These are phyloP conservation scores for Oncorhynchus mykiss DNA, from an alignment of 2,113 vertebrate species.

Conservation along the genomic window DNA sequence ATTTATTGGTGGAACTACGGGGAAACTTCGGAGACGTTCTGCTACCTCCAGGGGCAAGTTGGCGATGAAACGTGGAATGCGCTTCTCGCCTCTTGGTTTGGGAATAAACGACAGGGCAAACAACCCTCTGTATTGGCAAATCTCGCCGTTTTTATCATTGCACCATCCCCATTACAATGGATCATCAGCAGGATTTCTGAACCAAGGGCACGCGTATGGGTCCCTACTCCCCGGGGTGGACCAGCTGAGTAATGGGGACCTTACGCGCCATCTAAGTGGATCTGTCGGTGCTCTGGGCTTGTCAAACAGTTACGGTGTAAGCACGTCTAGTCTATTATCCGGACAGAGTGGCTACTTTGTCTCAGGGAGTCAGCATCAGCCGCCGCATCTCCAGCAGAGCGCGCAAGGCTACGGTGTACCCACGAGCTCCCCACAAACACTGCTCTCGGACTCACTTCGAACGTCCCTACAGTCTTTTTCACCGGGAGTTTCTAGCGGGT, in stretches of 20 bases:
- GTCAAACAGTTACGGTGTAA: conserved; percentile 72
- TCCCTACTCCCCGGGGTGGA: conserved; percentile 73
- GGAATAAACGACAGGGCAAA: conserved; percentile 71
- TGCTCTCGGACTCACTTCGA: conserved; percentile 72
- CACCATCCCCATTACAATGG: conserved; percentile 77
- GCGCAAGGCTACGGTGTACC: conserved; percentile 51
- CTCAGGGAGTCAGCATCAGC: conserved; percentile 67
- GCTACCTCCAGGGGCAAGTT: conserved; percentile 77
- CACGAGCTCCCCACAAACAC: conserved; percentile 59
- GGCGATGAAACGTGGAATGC: conserved; percentile 77
- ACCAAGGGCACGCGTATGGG: conserved; percentile 69
- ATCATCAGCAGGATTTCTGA: conserved; percentile 68
- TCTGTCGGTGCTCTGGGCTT: conserved; percentile 63
- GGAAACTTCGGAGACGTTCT: conserved; percentile 78
- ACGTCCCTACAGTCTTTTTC: conserved; percentile 68
- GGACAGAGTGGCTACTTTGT: conserved; percentile 73
- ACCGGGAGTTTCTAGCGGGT: conserved; percentile 60
- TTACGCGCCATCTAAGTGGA: conserved; percentile 67
- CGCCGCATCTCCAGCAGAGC: conserved; percentile 62
- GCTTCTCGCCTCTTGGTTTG: conserved; percentile 72
- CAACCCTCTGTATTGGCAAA: conserved; percentile 79
- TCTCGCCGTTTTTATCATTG: conserved; percentile 77
- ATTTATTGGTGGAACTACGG: conserved; percentile 79
- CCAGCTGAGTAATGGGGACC: conserved; percentile 70
- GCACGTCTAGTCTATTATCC: conserved; percentile 70